Percentiles rank a stretch among this genome's conserved stretches.
Evolutionary conservation across 2,888 invertebrate species (phyloP).

Genomic region (Selenia dentaria): DNA sequence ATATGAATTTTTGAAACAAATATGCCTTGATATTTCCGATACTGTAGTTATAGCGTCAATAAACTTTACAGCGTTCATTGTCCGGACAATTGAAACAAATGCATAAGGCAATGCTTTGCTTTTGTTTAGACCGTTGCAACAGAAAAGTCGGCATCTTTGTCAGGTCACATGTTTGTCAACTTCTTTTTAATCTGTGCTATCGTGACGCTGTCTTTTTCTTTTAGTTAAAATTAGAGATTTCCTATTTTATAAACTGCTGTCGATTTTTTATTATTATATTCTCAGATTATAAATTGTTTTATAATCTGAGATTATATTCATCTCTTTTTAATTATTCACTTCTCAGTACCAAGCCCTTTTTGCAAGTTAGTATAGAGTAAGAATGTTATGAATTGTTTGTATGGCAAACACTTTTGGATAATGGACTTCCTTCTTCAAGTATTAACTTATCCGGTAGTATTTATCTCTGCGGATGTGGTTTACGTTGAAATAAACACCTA

Average conservation of each 20-base stretch:
- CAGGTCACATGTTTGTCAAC: slow-evolving; percentile 32
- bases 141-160: slow-evolving; percentile 50
- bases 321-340: too few relatives aligned
- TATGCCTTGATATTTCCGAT: slow-evolving; percentile 10
- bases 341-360: too few relatives aligned
- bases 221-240: too few relatives aligned
- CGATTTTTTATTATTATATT: too few relatives aligned
- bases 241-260: too few relatives aligned
- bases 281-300: too few relatives aligned
- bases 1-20: slow-evolving; percentile 19
- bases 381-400: too few relatives aligned
- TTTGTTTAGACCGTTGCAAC: slow-evolving; percentile 50
- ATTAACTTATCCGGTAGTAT: slow-evolving; percentile 29
- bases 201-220: too few relatives aligned
- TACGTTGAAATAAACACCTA: slow-evolving; percentile 26
- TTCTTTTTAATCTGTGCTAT: too few relatives aligned
- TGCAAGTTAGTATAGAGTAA: too few relatives aligned
- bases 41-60: slow-evolving; percentile 46
- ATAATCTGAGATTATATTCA: too few relatives aligned
- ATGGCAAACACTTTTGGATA: slow-evolving; percentile 33
- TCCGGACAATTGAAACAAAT: slow-evolving; percentile 27
- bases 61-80: slow-evolving; percentile 65
- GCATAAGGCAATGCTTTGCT: slow-evolving; percentile 19
- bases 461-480: slow-evolving; percentile 26
- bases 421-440: slow-evolving; percentile 38